These are phyloP conservation scores for Drosophila buzzatii DNA, from an alignment of 2,888 invertebrate species.

Conservation along the genomic window DNA sequence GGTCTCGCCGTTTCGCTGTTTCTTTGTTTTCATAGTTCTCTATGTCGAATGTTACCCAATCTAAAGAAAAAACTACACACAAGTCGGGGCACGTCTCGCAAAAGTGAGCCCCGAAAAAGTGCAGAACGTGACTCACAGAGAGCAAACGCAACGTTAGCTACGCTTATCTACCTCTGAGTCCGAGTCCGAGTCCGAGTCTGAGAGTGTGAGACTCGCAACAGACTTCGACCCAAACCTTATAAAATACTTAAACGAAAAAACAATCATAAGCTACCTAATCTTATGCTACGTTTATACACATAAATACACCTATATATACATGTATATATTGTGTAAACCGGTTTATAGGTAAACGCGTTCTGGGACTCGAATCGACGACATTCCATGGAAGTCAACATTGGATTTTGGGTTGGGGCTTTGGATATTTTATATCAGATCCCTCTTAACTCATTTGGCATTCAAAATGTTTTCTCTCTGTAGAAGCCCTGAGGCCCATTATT, in stretches of 20 bases:
- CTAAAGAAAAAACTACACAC: slow-evolving; percentile 1
- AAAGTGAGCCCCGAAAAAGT: slow-evolving; percentile 24
- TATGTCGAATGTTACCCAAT: slow-evolving; percentile 31
- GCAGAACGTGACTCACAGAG: slow-evolving; percentile 41
- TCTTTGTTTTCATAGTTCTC: slow-evolving; percentile 15
- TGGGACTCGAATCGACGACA: slow-evolving; percentile 50
- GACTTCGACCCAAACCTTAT: slow-evolving; percentile 25
- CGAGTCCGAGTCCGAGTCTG: background rate
- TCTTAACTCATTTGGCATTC: slow-evolving; percentile 70
- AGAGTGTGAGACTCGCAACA: slow-evolving; percentile 3
- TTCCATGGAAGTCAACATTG: slow-evolving; percentile 59
- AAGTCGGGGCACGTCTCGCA: slow-evolving; percentile 23
- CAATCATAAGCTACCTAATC: slow-evolving; percentile 43
- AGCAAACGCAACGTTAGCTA: slow-evolving; percentile 1
- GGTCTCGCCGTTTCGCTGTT: slow-evolving; percentile 14
- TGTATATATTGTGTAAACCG: slow-evolving; percentile 30
- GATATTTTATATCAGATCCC: slow-evolving; percentile 10
- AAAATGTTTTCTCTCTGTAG: slow-evolving; percentile 55
- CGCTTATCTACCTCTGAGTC: slow-evolving; percentile 15
- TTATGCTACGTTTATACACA: slow-evolving; percentile 35
- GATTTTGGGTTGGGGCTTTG: slow-evolving; percentile 17
- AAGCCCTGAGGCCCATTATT: slow-evolving; percentile 50
- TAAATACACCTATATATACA: background rate
- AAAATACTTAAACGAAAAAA: slow-evolving; percentile 5
- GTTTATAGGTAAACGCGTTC: slow-evolving; percentile 59